Base-by-base conservation (phyloP, 2,888 invertebrate genomes). In the Ernsta delagoae region DNA sequence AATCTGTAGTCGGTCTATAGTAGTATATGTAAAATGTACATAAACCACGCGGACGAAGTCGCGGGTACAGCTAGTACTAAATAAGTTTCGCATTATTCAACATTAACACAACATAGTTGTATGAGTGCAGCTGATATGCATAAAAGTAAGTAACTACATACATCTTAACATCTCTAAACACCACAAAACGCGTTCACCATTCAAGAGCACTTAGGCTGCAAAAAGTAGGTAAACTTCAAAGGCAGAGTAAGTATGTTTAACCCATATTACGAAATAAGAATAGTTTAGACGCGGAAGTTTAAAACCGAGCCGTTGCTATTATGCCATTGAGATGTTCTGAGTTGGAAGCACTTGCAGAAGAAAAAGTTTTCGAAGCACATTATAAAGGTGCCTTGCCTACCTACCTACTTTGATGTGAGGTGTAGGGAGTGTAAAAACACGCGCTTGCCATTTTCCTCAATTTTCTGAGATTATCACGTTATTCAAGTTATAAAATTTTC, bases 201-300 rank as follows among this genome's bases (percentile, higher is more conserved):
- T 59, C 53, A 65, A 16, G 12, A 60, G 57, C 45, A 65, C 43
- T 45, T 45, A 16, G 45, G 43, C 43, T 56, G 43, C 59, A 59
- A 53, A 43, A 66, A 60, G 59, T n/a, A n/a, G n/a, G n/a, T 31
- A 66, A 66, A 43, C 53, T 66, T 59, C 59, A 66, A 66, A 66
- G 53, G 65, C 65, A 50, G 39, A 53, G 41, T 43, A 66, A 59
- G 59, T 66, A 66, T 66, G 59, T 66, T 66, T 66, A 66, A 66
- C 65, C 59, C 41, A 59, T 59, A 65, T 66, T 59, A 66, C 53
- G 53, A 59, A 59, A 59, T 60, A 66, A 66, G 66, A 60, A 66
- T 66, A 66, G 59, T 65, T 65, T 59, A 59, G 53, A 60, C 53
- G 59, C 41, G 66, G 59, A 59, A 66, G 50, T 66, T 66, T 65